Conservation (phyloP, 1,140 invertebrate species). For the Galleria mellonella region DNA sequence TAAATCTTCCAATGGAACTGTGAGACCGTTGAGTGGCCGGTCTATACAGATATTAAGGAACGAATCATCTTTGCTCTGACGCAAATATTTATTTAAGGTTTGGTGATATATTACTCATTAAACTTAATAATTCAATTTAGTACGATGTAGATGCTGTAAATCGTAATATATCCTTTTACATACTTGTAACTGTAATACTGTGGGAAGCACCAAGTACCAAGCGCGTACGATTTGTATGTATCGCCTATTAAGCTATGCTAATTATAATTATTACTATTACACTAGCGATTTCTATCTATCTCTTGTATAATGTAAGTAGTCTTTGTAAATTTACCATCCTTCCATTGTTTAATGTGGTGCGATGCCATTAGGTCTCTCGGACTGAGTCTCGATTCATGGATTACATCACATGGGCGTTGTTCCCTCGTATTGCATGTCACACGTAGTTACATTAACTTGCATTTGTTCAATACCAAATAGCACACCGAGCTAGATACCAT, state of each 20-base stretch:
- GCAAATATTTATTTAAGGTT: constrained; percentile 40
- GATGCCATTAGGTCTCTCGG: neutral
- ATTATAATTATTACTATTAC: constrained; percentile 33
- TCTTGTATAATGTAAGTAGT: constrained; percentile 55
- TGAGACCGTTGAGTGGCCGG: constrained; percentile 41
- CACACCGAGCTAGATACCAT: constrained; percentile 52
- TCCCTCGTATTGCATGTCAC: constrained; percentile 13
- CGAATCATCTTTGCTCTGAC: constrained; percentile 47
- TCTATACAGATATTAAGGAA: constrained; percentile 52
- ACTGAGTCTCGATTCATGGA: neutral
- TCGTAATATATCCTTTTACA: constrained; percentile 19
- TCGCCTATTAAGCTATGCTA: constrained; percentile 39
- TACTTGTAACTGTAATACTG: constrained; percentile 23
- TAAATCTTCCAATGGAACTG: constrained; percentile 27
- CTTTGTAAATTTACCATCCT: constrained; percentile 60
- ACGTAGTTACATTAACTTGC: constrained; percentile 55
- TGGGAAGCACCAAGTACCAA: constrained; percentile 53
- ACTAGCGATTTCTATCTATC: constrained; percentile 62
- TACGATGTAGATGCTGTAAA: constrained; percentile 34
- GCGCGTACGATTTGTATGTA: constrained; percentile 29
- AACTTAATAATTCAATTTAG: constrained; percentile 32
- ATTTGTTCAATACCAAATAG: constrained; percentile 64
- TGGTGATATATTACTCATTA: constrained; percentile 35
- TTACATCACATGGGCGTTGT: neutral
- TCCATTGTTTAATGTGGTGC: constrained; percentile 25